Evolutionary conservation across 2,113 vertebrate genomes (phyloP), one percentile per base, ranked within the genome.

Genomic region (Symphodus melops): DNA sequence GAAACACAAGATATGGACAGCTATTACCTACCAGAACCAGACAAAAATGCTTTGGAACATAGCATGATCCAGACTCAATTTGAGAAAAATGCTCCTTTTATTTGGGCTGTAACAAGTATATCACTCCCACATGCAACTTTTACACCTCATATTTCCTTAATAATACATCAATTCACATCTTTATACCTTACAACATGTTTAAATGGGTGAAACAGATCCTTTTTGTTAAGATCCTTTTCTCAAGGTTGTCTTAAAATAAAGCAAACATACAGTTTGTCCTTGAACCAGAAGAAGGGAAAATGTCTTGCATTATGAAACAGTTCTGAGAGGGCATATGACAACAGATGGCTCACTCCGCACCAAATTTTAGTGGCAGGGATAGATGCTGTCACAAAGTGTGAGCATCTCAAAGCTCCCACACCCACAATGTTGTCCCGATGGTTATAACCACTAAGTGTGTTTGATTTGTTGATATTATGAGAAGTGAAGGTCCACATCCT

Each of bases 361-460:
- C 56, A 17, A 39, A 65, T 20, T 7, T 46, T 33, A 80, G 49
- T 69, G 57, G 67, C 62, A 36, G 1, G 48, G 76, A 75, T 61
- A 42, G 67, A 39, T 8, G 17, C 11, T 79, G 84, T 84, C 84
- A 74, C 49, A 77, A 72, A 68, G 81, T 28, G 58, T 82, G 72
- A 84, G 20, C 53, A 42, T 88, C 75, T 59, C 19, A 17, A 63
- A 77, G 69, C 66, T 68, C 67, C 66, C 70, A 42, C 48, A 64
- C 57, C 42, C 75, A 41, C 39, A 1, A 37, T 37, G 37, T n/a
- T 42, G 62, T 68, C 70, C 23, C 13, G 13, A 37, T 39, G 14
- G 8, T 68, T 56, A 74, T 49, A 46, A 33, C 57, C 21, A 56
- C 61, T 52, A 61, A 85, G 62, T 74, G 48, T 57, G 21, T 61